Evolutionary conservation across 1,140 invertebrate species (phyloP).

Genomic region (Daktulosphaira vitifoliae): DNA sequence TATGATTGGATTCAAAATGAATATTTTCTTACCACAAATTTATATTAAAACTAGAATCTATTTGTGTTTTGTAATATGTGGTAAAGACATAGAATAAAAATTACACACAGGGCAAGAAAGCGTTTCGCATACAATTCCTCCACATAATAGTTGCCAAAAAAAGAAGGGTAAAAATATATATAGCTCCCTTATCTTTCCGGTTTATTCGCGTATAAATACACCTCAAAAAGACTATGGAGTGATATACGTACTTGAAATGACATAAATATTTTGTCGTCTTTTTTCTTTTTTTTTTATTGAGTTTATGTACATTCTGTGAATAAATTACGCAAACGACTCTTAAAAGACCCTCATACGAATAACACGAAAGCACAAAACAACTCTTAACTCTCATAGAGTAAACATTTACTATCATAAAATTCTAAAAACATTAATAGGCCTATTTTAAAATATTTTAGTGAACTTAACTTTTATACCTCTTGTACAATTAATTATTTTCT

Average conservation of each 20-base stretch:
- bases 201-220: slow-evolving; percentile 19
- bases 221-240: slow-evolving; percentile 23
- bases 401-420: not conserved
- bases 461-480: no score
- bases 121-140: not conserved
- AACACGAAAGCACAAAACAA: slow-evolving; percentile 6
- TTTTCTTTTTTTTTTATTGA: slow-evolving; percentile 8
- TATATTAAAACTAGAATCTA: no score
- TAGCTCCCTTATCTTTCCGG: slow-evolving; percentile 29
- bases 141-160: slow-evolving; percentile 9
- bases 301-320: slow-evolving; percentile 12
- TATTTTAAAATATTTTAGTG: no score
- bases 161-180: slow-evolving; percentile 16
- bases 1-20: no score
- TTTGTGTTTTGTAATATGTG: no score
- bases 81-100: no score
- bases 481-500: no score
- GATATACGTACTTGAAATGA: slow-evolving; percentile 19
- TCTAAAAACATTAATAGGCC: not conserved
- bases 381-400: not conserved
- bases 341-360: slow-evolving; percentile 4
- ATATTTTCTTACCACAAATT: no score
- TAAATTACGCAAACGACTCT: slow-evolving; percentile 17
- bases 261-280: slow-evolving; percentile 19
- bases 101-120: no score